phyloP scores from a whole-genome alignment of 2,888 invertebrate species.

The Archips xylosteana region DNA sequence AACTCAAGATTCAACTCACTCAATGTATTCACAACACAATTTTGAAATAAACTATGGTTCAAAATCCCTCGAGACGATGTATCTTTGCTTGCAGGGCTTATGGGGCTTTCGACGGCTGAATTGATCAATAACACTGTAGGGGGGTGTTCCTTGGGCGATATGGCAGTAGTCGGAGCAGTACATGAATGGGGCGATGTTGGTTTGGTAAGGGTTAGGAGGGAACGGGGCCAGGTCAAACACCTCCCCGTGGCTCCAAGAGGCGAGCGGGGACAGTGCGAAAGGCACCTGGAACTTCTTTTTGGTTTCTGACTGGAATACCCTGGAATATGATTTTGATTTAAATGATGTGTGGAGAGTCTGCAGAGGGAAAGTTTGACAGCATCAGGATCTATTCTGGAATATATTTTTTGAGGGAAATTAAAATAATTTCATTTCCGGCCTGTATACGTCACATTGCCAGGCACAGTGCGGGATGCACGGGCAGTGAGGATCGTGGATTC shows the following conservation, averaged over 20 bases:
- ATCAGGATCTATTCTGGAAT: not conserved
- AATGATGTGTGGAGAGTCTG: not conserved
- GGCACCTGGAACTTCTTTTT: slow-evolving; percentile 71
- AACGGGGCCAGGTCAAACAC: slow-evolving; percentile 70
- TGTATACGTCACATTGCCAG: no score
- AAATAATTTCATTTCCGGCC: no score
- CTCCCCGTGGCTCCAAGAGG: slow-evolving; percentile 73
- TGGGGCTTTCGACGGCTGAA: slow-evolving; percentile 59
- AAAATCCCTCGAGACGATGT: slow-evolving; percentile 67
- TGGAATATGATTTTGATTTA: slow-evolving; percentile 48
- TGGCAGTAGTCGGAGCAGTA: slow-evolving; percentile 81
- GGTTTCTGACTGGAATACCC: slow-evolving; percentile 74
- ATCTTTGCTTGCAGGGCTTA: slow-evolving; percentile 57
- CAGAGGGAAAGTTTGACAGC: not conserved
- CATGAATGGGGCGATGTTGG: slow-evolving; percentile 79
- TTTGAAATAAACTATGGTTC: slow-evolving; percentile 24
- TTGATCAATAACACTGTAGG: slow-evolving; percentile 72
- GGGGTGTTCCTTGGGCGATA: slow-evolving; percentile 71
- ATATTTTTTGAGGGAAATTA: no score
- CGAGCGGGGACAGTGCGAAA: slow-evolving; percentile 62
- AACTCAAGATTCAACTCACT: not conserved
- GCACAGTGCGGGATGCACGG: no score
- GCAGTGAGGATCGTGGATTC: no score
- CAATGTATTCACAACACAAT: slow-evolving; percentile 17
- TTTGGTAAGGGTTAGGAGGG: slow-evolving; percentile 77